These are phyloP conservation scores for Aricia agestis DNA, from an alignment of 1,140 invertebrate genomes.

Conservation along the genomic window DNA sequence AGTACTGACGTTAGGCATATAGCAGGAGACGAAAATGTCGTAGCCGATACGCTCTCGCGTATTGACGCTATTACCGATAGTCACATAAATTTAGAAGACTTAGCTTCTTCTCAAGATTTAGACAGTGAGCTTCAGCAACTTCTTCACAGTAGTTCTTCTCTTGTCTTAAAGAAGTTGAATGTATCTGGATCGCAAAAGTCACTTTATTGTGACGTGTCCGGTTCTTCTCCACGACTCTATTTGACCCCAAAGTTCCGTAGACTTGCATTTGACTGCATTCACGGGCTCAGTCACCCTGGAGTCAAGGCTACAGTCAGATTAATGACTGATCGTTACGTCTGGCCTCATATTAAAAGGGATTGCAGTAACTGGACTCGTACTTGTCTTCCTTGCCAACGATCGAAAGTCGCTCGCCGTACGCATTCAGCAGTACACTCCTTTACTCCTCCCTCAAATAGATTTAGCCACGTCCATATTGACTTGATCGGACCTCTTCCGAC, in stretches of 20 bases:
- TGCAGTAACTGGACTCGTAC: constrained; percentile 2
- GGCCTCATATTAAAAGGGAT: constrained; percentile 11
- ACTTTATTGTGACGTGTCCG: constrained; percentile 13
- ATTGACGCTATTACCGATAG: neutral
- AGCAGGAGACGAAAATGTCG: neutral
- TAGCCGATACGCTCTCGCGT: constrained; percentile 13
- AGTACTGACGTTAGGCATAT: constrained; percentile 13
- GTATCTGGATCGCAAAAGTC: neutral
- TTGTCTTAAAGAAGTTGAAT: neutral
- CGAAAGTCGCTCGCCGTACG: constrained; percentile 14
- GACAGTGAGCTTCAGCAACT: neutral
- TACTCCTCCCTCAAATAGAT: neutral
- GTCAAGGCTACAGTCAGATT: neutral
- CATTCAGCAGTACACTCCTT: neutral
- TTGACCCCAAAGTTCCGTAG: constrained; percentile 4
- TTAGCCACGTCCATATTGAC: constrained; percentile 16
- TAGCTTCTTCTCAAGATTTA: neutral
- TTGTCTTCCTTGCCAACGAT: constrained; percentile 20
- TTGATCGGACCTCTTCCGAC: constrained; percentile 2
- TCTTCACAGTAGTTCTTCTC: neutral
- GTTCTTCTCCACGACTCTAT: neutral
- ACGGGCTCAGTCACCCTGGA: constrained; percentile 22
- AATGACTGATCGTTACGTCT: constrained; percentile 15
- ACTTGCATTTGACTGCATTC: constrained; percentile 15
- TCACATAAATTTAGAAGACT: neutral